Evolutionary conservation across 92 coral and sea anemone genomes (phyloP).

Genomic region (Meandrina meandrites): DNA sequence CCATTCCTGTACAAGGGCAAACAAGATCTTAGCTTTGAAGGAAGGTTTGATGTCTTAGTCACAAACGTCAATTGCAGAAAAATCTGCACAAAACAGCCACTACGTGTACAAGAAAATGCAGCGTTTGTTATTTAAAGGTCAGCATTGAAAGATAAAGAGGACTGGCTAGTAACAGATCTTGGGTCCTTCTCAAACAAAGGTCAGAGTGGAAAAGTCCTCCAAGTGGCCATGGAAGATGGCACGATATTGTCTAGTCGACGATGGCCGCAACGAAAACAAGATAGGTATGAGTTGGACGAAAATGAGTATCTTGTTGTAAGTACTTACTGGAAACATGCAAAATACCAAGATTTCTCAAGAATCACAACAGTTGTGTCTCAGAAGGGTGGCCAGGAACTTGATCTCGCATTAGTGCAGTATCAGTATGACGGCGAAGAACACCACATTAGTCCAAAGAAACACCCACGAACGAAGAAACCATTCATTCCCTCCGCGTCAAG

Average conservation of each 20-base stretch:
- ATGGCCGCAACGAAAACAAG: constrained; percentile 40
- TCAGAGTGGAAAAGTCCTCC: constrained; percentile 24
- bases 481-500: too few relatives aligned
- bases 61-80: constrained; percentile 12
- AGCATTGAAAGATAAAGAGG: constrained; percentile 29
- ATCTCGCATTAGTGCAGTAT: too few relatives aligned
- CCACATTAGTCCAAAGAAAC: too few relatives aligned
- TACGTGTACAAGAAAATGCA: constrained; percentile 21
- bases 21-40: constrained; percentile 9
- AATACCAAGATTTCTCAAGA: constrained; percentile 16
- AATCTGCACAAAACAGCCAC: constrained; percentile 14
- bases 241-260: not conserved
- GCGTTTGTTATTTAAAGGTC: constrained; percentile 29
- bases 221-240: constrained; percentile 15
- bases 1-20: constrained; percentile 18
- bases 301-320: constrained; percentile 28
- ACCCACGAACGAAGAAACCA: too few relatives aligned
- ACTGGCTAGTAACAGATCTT: constrained; percentile 22
- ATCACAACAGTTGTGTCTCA: constrained; percentile 24
- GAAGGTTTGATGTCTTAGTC: constrained; percentile 19
- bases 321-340: constrained; percentile 39
- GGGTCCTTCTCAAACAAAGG: constrained; percentile 12
- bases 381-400: constrained; percentile 18
- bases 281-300: constrained; percentile 19
- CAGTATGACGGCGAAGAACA: too few relatives aligned